These are phyloP conservation scores for Corvus hawaiiensis DNA, from an alignment of 2,113 vertebrate species.

Conservation along the genomic window DNA sequence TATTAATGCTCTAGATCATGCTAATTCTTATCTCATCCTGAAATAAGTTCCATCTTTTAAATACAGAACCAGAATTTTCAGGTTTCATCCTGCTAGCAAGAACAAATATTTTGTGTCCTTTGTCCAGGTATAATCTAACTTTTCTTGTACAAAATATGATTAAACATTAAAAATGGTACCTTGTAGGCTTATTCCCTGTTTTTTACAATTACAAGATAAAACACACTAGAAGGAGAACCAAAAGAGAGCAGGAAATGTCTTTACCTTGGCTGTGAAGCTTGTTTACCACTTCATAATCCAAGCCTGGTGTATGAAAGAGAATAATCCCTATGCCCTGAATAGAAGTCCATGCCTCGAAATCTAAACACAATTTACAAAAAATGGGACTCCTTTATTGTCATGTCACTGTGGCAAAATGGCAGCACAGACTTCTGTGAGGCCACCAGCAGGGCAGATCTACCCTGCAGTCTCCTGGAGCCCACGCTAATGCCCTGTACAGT, in stretches of 20 bases:
- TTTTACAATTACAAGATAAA: background rate
- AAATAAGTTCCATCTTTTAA: background rate
- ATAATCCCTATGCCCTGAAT: background rate
- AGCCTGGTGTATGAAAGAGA: background rate
- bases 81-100: background rate
- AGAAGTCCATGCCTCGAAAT: background rate
- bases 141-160: background rate
- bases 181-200: background rate
- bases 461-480: background rate
- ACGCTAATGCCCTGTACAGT: background rate
- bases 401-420: background rate
- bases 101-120: background rate
- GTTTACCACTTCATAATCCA: background rate
- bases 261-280: background rate
- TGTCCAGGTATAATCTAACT: background rate
- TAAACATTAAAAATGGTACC: background rate
- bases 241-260: background rate
- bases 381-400: rapidly evolving
- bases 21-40: background rate
- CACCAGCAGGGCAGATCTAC: background rate
- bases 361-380: background rate
- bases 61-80: background rate
- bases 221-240: background rate
- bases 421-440: background rate
- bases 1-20: background rate